A percentile compares a stretch with the other conserved stretches of the same genome.
Conservation (phyloP, 2,797 vertebrate genomes). For the Enteromius mattozi region DNA sequence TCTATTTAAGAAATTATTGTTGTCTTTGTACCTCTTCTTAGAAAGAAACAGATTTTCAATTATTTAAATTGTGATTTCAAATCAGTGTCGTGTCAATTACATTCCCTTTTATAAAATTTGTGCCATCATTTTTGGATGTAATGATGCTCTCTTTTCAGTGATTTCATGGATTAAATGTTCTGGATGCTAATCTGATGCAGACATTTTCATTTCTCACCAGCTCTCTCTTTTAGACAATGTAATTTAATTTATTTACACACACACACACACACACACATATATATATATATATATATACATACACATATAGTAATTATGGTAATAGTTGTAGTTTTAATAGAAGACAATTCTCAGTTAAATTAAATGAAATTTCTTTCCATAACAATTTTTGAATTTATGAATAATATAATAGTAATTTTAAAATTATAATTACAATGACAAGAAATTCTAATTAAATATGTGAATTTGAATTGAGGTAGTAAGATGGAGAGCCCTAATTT, state of each 20-base stretch:
- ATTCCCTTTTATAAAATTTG: background rate
- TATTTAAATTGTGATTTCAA: background rate
- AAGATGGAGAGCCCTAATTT: background rate
- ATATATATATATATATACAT: too few relatives aligned
- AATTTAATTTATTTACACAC: too few relatives aligned
- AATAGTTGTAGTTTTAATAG: background rate
- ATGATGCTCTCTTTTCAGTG: slow-evolving; percentile 8
- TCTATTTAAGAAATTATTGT: slow-evolving; percentile 1
- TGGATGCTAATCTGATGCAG: background rate
- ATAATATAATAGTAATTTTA: background rate
- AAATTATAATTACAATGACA: background rate
- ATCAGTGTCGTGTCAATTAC: background rate
- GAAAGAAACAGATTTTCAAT: background rate
- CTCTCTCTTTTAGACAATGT: background rate
- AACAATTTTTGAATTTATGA: background rate
- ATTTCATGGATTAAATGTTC: slow-evolving; percentile 25
- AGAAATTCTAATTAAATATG: background rate
- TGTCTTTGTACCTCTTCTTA: background rate
- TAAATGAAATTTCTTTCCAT: background rate
- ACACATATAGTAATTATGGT: too few relatives aligned
- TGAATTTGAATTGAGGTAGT: background rate
- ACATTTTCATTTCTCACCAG: background rate
- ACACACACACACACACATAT: too few relatives aligned
- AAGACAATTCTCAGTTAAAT: too few relatives aligned
- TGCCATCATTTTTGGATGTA: slow-evolving; percentile 21